Evolutionary conservation across 2,888 invertebrate genomes (phyloP), one percentile per base, ranked within the genome.

Genomic region (Phytoseiulus persimilis): DNA sequence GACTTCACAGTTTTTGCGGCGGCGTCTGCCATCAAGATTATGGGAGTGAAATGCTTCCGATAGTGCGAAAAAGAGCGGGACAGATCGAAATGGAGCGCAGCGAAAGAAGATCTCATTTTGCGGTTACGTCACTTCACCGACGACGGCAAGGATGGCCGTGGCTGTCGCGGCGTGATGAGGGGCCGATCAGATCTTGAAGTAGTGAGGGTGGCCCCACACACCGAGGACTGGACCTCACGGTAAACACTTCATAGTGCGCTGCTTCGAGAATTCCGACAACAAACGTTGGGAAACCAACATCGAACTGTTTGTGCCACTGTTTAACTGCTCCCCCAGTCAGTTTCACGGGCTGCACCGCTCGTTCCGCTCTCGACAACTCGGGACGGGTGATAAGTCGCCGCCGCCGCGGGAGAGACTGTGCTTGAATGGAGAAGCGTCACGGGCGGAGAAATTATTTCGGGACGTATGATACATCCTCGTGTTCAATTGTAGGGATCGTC

Each of bases 191-290:
- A 65, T 65, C 65, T 65, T 65, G 65, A 65, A 65, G 65, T 14
- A 65, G 65, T 65, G 65, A 65, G 65, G 65, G 65, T 65, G 65
- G 65, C 65, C 65, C 65, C 65, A 65, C 65, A 65, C 65, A 65
- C 39, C 39, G 39, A 39, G 39, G 9, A 39, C 11, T 65, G 65
- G 65, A 65, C 65, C 65, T 65, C 65, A 65, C 65, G 65, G 65
- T 65, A 65, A 65, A 65, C 65, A 65, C 65, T 65, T 65, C 65
- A 65, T 65, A 65, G 65, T 65, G 65, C 28, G 65, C 65, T 65
- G 65, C 65, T 23, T 65, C 18, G 65, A 65, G 65, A 65, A 65
- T 65, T 65, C 65, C 65, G 65, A 65, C 65, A 65, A 28, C 65
- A 65, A 65, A 65, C 65, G 5, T 65, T 65, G 65, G 65, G 65